Conservation (phyloP, 92 coral and sea anemone species). For the Epizoanthus illoricatus region DNA sequence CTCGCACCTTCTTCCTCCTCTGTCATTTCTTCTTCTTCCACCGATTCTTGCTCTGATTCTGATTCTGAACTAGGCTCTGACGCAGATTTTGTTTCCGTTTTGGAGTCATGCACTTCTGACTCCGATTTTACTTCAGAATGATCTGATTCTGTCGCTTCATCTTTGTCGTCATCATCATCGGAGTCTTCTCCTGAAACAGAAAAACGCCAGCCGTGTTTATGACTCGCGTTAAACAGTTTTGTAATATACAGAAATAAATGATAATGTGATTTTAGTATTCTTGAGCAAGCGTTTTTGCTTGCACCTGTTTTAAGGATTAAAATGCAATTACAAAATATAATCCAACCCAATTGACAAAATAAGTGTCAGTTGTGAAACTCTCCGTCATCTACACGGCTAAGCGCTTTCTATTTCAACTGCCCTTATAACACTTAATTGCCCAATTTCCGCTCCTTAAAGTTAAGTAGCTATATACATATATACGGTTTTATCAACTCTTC, state of each 20-base stretch:
- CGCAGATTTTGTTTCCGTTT: constrained; percentile 1
- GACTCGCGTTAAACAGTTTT: constrained; percentile 3
- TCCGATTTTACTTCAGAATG: constrained; percentile 8
- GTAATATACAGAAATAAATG: neutral
- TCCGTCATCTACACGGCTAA: constrained; percentile 40
- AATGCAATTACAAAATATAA: neutral
- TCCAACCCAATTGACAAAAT: neutral
- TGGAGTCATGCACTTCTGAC: neutral
- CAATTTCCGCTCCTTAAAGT: no score
- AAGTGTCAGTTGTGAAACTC: neutral
- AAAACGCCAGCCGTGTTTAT: constrained; percentile 45
- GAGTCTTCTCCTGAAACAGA: constrained; percentile 32
- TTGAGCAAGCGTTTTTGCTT: neutral
- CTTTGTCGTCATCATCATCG: constrained; percentile 6
- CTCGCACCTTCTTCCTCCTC: constrained; percentile 25
- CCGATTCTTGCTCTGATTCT: constrained; percentile 17
- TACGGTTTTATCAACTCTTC: no score
- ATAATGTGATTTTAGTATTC: neutral
- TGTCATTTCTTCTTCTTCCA: constrained; percentile 8
- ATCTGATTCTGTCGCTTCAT: constrained; percentile 4
- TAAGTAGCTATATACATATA: no score
- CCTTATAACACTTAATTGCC: no score
- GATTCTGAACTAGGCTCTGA: constrained; percentile 20
- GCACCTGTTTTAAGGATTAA: no score
- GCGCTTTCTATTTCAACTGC: constrained; percentile 29